Evolutionary conservation across 2,888 invertebrate species (phyloP).

Genomic region (Xanthorhoe designata): DNA sequence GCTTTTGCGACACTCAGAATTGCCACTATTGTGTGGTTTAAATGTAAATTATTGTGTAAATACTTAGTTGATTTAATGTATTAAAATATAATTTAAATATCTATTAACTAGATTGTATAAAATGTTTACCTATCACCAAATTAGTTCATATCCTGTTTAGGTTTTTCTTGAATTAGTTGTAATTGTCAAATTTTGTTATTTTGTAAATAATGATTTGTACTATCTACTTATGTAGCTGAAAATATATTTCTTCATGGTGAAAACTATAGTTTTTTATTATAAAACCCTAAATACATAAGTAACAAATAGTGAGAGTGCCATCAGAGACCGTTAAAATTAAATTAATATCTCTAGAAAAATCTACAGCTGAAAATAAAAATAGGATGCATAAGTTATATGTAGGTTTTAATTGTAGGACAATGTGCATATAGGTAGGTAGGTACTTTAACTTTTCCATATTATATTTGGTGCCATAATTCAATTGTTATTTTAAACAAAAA

Average conservation of each 20-base stretch:
- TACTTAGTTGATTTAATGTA: constrained; percentile 47
- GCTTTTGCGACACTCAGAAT: no score
- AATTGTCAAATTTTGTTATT: constrained; percentile 54
- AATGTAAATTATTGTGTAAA: constrained; percentile 67
- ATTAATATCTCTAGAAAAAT: no score
- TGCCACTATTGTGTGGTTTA: constrained; percentile 32
- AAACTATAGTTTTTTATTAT: constrained; percentile 43
- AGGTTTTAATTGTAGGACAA: no score
- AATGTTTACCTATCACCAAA: constrained; percentile 63
- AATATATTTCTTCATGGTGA: constrained; percentile 76
- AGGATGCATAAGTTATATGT: no score
- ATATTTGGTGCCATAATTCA: not conserved
- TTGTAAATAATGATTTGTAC: constrained; percentile 73
- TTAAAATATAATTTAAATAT: constrained; percentile 40
- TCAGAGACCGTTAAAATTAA: no score
- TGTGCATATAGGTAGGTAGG: no score
- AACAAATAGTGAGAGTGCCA: no score
- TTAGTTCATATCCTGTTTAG: constrained; percentile 53
- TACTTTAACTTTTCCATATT: not conserved
- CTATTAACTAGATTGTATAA: constrained; percentile 53
- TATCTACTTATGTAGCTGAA: constrained; percentile 66
- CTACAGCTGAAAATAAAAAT: no score
- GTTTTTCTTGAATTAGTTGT: constrained; percentile 48
- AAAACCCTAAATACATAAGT: not conserved
- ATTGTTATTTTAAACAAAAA: constrained; percentile 9